Evolutionary conservation across 2,888 invertebrate species (phyloP).

Genomic region (Acronicta psi): DNA sequence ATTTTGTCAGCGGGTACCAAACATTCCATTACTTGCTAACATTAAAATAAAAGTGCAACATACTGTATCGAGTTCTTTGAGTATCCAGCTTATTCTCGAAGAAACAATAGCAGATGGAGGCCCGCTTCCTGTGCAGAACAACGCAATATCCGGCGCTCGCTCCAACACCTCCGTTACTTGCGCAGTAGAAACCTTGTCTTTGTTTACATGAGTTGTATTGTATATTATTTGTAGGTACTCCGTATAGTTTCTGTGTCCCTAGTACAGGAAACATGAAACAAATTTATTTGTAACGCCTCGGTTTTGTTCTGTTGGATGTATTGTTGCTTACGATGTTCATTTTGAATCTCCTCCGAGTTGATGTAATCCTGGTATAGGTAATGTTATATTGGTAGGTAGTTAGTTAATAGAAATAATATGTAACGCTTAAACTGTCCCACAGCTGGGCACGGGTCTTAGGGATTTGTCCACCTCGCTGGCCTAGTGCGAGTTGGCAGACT

Average conservation of each 20-base stretch:
- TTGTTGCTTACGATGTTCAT: neutral
- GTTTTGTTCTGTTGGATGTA: neutral
- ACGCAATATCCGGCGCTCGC: slow-evolving; percentile 63
- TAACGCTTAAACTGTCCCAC: too few relatives aligned
- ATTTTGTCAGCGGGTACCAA: too few relatives aligned
- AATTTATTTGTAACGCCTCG: neutral
- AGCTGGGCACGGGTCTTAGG: too few relatives aligned
- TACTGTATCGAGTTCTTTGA: neutral
- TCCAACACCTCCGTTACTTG: slow-evolving; percentile 43
- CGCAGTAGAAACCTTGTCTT: slow-evolving; percentile 15
- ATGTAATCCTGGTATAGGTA: too few relatives aligned
- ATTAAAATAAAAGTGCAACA: too few relatives aligned
- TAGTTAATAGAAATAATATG: too few relatives aligned
- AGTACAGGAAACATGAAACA: slow-evolving; percentile 1
- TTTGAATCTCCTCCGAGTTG: too few relatives aligned
- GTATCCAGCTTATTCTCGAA: neutral
- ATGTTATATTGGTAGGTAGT: too few relatives aligned
- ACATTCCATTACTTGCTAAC: too few relatives aligned
- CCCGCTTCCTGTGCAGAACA: slow-evolving; percentile 58
- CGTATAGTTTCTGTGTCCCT: slow-evolving; percentile 3
- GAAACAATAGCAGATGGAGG: slow-evolving; percentile 33
- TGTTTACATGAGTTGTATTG: slow-evolving; percentile 28
- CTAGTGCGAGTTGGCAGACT: too few relatives aligned
- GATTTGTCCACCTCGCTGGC: too few relatives aligned
- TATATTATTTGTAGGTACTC: slow-evolving; percentile 14